Percentiles rank a stretch among this genome's conserved stretches.
phyloP scores from a whole-genome alignment of 2,888 invertebrate genomes.

The Molanna angustata region DNA sequence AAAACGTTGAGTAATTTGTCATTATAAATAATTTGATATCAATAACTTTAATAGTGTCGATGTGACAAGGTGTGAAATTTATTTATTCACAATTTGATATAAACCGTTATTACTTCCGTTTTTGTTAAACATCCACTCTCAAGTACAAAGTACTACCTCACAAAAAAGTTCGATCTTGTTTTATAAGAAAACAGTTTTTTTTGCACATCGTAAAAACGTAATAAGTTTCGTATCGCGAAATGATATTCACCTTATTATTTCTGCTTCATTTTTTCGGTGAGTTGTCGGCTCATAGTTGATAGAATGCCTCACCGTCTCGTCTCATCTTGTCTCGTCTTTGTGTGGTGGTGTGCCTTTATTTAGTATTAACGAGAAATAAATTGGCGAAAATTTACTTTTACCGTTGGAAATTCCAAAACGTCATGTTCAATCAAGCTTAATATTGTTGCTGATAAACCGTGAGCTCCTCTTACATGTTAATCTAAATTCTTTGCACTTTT shows the following conservation, averaged over 20 bases:
- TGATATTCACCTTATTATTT: slow-evolving; percentile 16
- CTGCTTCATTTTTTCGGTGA: not conserved
- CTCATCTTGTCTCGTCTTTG: slow-evolving; percentile 15
- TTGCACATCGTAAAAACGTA: slow-evolving; percentile 11
- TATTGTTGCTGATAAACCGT: slow-evolving; percentile 5
- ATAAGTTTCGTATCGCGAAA: slow-evolving; percentile 17
- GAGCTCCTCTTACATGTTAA: not conserved
- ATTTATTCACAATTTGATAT: too few species aligned
- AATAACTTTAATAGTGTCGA: too few species aligned
- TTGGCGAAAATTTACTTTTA: slow-evolving; percentile 23
- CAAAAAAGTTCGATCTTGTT: too few species aligned
- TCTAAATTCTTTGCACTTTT: slow-evolving; percentile 2
- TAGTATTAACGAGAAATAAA: slow-evolving; percentile 27
- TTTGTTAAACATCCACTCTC: too few species aligned
- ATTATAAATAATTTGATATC: too few species aligned
- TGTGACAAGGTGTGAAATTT: too few species aligned
- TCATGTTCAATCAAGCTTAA: slow-evolving; percentile 14
- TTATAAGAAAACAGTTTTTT: slow-evolving; percentile 9
- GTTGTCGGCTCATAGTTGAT: slow-evolving; percentile 9
- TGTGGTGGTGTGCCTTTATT: slow-evolving; percentile 17
- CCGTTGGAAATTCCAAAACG: slow-evolving; percentile 19
- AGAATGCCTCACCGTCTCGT: slow-evolving; percentile 22
- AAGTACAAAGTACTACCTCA: too few species aligned
- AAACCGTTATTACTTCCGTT: too few species aligned
- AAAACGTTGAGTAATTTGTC: too few species aligned